phyloP scores from a whole-genome alignment of 2,113 vertebrate genomes.

The Crypturellus undulatus region DNA sequence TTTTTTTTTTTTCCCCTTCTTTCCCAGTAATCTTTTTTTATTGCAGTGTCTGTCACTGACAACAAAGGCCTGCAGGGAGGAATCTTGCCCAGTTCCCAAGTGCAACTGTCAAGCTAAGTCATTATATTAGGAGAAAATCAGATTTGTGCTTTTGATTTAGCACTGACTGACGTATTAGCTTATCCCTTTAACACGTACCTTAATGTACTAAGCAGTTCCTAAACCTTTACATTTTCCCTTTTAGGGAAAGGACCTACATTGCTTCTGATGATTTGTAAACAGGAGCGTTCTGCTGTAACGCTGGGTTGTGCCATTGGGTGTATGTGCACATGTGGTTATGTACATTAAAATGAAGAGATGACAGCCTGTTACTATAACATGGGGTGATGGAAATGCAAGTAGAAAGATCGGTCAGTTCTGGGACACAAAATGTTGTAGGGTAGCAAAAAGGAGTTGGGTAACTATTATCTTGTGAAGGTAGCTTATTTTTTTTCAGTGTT shows the following conservation, averaged over 20 bases:
- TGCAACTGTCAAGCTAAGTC: background rate
- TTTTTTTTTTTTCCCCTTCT: background rate
- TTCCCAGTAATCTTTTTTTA: background rate
- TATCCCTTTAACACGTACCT: background rate
- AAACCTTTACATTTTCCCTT: background rate
- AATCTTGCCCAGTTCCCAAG: background rate
- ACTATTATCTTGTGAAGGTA: background rate
- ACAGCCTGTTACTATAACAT: background rate
- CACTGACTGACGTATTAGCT: background rate
- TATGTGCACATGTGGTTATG: background rate
- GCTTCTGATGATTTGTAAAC: background rate
- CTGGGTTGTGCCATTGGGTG: background rate
- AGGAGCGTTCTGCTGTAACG: background rate
- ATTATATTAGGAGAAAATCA: background rate
- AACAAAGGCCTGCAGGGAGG: fast-evolving
- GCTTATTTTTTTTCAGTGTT: background rate
- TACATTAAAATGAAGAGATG: background rate
- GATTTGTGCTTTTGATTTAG: background rate
- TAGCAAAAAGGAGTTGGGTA: background rate
- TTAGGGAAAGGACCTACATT: background rate
- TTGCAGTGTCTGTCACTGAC: fast-evolving
- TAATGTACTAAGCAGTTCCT: background rate
- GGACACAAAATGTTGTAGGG: background rate
- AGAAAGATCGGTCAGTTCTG: background rate
- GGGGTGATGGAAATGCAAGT: background rate